Base-by-base conservation (phyloP, 2,888 invertebrate species). In the Orchesella flavescens region DNA sequence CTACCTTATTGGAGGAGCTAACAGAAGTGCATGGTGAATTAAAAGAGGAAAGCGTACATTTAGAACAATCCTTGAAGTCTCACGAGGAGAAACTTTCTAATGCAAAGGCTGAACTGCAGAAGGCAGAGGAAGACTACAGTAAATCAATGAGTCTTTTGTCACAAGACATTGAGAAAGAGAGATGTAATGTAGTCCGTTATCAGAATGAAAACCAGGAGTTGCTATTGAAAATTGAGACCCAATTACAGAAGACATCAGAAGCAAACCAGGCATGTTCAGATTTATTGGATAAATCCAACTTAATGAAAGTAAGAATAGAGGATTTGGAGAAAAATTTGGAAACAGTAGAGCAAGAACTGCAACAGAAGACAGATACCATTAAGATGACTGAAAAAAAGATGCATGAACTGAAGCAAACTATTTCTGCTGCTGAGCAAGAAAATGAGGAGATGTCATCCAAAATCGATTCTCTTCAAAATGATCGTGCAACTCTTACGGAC, bases 301-400 rank as follows among this genome's bases (percentile, higher is more conserved):
- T 93, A 87, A 88, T 94, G 19, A 92, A 92, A 80, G 93, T 93
- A 46, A 93, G 94, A 88, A 88, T 94, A 0, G 90, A 90, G 43
- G 90, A 91, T 65, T 92, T 92, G 53, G 91, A 92, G 78, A 90
- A 91, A 53, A 92, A 91, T 87, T 90, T 93, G 84, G 90, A 92
- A 78, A 92, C 92, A 88, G 89, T 94, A 55, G 90, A 93, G 91
- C 90, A 90, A 90, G 90, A 91, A 84, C 86, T 92, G 9, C 89
- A 89, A n/a, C n/a, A 17, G 1, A 23, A 44, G 17, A 57, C 34
- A 90, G 90, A n/a, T 68, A 49, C 68, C 24, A 23, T 61, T 19
- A 44, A n/a, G 68, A 53, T 17, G 17, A 49, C 1, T 21, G 49
- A 43, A n/a, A 44, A 5, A 55, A 15, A 63, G 24, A 7, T 4